Evolutionary conservation across 2,888 invertebrate species (phyloP).

Genomic region (Pseudococcus longispinus): DNA sequence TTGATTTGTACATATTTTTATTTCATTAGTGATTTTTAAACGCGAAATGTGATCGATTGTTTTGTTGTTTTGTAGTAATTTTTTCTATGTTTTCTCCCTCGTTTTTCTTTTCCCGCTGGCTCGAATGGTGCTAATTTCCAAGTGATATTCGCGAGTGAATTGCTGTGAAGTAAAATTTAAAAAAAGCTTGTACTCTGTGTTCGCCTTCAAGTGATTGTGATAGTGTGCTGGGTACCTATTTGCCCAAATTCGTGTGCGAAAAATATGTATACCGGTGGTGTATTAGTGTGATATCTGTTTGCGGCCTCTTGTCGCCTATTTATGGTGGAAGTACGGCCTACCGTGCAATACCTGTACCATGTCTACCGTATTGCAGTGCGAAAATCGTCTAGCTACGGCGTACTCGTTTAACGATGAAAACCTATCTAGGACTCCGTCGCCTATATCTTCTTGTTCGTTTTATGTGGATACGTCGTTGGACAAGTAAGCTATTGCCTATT

Average conservation of each 20-base stretch:
- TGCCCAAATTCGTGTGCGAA: neutral
- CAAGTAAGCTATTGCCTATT: neutral
- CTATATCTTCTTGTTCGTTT: constrained; percentile 50
- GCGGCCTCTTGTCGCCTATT: neutral
- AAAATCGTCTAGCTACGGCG: constrained; percentile 30
- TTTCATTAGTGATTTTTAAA: neutral
- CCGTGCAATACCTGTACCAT: neutral
- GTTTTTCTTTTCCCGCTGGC: neutral
- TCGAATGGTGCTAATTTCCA: neutral
- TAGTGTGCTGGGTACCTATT: neutral
- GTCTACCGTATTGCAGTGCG: constrained; percentile 48
- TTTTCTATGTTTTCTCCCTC: neutral
- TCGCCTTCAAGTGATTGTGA: neutral
- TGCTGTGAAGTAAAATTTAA: neutral
- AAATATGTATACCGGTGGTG: neutral
- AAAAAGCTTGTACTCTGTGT: too few species aligned
- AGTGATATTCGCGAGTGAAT: neutral
- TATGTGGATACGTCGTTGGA: constrained; percentile 52
- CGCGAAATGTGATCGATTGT: neutral
- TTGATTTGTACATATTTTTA: neutral
- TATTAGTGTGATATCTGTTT: neutral
- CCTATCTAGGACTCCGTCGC: constrained; percentile 50
- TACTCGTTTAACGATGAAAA: constrained; percentile 46
- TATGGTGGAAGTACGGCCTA: neutral
- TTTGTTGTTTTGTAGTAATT: neutral